Evolutionary conservation across 2,888 invertebrate genomes (phyloP), one percentile per base, ranked within the genome.

Genomic region (Pammene aurita): DNA sequence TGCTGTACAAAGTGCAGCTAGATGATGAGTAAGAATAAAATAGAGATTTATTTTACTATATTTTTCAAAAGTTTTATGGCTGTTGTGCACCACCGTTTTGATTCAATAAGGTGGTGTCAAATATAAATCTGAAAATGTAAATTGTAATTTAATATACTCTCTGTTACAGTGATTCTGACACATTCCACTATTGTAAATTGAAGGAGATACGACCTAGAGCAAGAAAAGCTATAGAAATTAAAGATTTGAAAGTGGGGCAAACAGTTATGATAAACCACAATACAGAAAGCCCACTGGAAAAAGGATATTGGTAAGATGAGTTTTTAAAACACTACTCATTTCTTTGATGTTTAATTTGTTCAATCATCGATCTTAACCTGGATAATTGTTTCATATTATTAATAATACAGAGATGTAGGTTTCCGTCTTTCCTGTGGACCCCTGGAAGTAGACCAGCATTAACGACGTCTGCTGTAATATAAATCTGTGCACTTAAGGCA

Each of bases 231-330:
- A 84, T 96, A 61, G 82, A 93, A 16, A 79, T 93, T 13, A 82
- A 89, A 1, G 90, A 95, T 63, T 80, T 96, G 34, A 84, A 93
- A 75, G 83, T 90, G 6, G 95, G 95, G 0, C 93, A 95, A 74
- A 93, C 80, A 64, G 94, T 97, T 9, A 94, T 97, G 94, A 91
- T 95, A 0, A 97, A 97, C 84, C 94, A 96, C 79, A 96, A 97
- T 80, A 90, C 94, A 10, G 96, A 96, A 68, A 89, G 95, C 11
- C 94, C 95, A 0, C 85, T 90, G 26, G 93, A 94, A 74, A 89
- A 94, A 76, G 97, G 97, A 7, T 93, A 94, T 78, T 97, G 97
- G 97, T 95, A 80, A 77, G 81, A 55, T 55, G 18, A 10, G 0
- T 7, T 18, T 50, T 42, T 42, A 2, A 26, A 26, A 26, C 26